Evolutionary conservation across 2,113 vertebrate species (phyloP), one percentile per base, ranked within the genome.

Genomic region (Megaptera novaeangliae): DNA sequence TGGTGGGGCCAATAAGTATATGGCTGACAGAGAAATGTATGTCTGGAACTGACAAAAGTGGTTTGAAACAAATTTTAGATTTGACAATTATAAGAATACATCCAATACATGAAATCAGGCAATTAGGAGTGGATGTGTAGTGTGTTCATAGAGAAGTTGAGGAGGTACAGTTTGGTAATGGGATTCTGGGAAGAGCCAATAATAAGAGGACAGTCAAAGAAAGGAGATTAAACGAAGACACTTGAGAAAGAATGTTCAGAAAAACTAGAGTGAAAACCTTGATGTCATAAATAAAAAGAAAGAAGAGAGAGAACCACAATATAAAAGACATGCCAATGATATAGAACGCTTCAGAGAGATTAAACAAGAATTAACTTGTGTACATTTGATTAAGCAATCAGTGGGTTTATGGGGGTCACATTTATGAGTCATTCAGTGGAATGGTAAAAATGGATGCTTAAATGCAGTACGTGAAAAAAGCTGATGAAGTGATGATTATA

Each of bases 391-490:
- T 64, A 66, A 94, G 4, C 25, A 96, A 91, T 82, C 15, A 36
- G 75, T 74, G 72, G 2, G 23, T 89, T 95, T 77, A 81, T 61
- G 18, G 44, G n/a, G 57, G 12, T 88, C 36, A 71, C 14, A 39
- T 82, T 92, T 89, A 74, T 84, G 49, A 96, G 52, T 71, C 15
- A 87, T 95, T 95, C 83, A 61, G 21, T 72, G 13, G 11, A 89
- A 72, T 36, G 36, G 13, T 55, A 85, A 91, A 72, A 91, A 17
- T 41, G 6, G 31, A 84, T 63, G 41, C 20, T 59, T 66, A 88
- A 93, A 57, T 21, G 9, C 6, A 93, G 5, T 57, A 74, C 93
- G 14, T 88, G 29, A 46, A 84, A 68, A 91, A 31, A 83, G 13
- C 6, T n/a, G 31, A 69, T 55, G 4, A 86, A 34, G 15, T 92